Conservation (phyloP, 2,888 invertebrate genomes). For the Gari tellinella region DNA sequence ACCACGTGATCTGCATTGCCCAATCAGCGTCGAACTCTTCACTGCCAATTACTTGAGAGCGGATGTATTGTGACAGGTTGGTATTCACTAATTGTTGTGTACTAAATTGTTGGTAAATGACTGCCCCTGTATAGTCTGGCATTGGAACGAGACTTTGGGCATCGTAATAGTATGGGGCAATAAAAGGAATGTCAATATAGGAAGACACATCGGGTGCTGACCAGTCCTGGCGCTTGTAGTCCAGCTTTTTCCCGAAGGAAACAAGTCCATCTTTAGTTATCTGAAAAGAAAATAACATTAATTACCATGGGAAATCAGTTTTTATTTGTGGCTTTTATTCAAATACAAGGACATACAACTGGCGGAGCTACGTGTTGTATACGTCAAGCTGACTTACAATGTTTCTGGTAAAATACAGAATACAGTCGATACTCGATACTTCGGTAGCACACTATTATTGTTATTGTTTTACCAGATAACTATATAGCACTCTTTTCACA, state of each 20-base stretch:
- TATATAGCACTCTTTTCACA: too few species aligned
- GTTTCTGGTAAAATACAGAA: too few species aligned
- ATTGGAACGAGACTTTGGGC: slow-evolving; percentile 30
- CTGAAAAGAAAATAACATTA: slow-evolving; percentile 58
- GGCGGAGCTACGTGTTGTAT: too few species aligned
- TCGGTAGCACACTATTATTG: too few species aligned
- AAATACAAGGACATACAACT: too few species aligned
- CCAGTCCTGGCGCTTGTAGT: slow-evolving; percentile 42
- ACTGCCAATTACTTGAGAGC: slow-evolving; percentile 93
- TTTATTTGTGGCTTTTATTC: too few species aligned
- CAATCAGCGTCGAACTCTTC: slow-evolving; percentile 96
- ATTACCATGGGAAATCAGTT: too few species aligned
- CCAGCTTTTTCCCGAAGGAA: slow-evolving; percentile 41
- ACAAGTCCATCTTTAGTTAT: slow-evolving; percentile 67
- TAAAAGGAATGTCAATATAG: slow-evolving; percentile 64
- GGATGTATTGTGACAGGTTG: slow-evolving; percentile 55
- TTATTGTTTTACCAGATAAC: too few species aligned
- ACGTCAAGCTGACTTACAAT: too few species aligned
- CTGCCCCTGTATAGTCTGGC: slow-evolving; percentile 20
- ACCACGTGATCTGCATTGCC: slow-evolving; percentile 96
- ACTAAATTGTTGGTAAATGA: slow-evolving; percentile 29
- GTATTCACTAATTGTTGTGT: slow-evolving; percentile 15
- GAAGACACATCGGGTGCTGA: slow-evolving; percentile 35
- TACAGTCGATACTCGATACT: too few species aligned
- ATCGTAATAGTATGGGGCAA: slow-evolving; percentile 69